These are phyloP conservation scores for Fopius arisanus DNA, from an alignment of 1,140 invertebrate genomes.

Conservation along the genomic window DNA sequence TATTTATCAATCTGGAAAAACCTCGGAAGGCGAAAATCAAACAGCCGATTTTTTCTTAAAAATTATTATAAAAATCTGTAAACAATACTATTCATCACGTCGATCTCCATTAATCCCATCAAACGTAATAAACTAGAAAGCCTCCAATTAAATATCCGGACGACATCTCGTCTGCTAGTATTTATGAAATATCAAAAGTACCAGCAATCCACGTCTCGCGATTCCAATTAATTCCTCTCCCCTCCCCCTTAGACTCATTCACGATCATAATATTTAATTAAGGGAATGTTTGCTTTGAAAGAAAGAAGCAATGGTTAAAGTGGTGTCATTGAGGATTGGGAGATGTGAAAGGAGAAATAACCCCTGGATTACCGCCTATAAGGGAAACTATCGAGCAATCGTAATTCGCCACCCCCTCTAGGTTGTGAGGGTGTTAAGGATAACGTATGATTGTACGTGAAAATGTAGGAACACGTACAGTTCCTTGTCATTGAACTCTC, in stretches of 20 bases:
- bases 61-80: no score
- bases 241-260: not conserved
- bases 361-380: slow-evolving; percentile 31
- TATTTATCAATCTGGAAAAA: no score
- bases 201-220: not conserved
- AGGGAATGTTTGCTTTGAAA: not conserved
- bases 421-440: slow-evolving; percentile 29
- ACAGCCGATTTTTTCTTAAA: no score
- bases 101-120: not conserved
- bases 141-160: not conserved
- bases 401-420: slow-evolving; percentile 36
- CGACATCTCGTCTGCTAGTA: not conserved
- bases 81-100: no score
- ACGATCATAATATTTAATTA: not conserved
- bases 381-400: slow-evolving; percentile 37
- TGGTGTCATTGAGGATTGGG: not conserved
- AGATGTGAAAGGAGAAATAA: not conserved
- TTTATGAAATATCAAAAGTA: not conserved
- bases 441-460: slow-evolving; percentile 42
- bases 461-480: slow-evolving; percentile 24
- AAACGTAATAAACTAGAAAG: not conserved
- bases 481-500: not conserved
- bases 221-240: not conserved
- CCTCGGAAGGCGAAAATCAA: no score
- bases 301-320: not conserved